Conservation (phyloP, 2,113 vertebrate species). For the Spea multiplicata region DNA sequence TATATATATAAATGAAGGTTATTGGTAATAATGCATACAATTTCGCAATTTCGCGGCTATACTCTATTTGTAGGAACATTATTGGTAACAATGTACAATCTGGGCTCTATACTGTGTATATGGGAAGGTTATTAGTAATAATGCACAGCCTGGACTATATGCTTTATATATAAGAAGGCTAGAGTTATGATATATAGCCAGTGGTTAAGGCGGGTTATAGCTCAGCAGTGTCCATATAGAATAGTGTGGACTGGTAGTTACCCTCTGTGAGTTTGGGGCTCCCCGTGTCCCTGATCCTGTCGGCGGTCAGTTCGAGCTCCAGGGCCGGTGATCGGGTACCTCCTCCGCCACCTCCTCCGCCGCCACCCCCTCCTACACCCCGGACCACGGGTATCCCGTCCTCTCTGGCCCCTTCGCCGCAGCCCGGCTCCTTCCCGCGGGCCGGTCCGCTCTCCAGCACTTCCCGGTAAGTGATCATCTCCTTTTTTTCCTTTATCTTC, state of each 20-base stretch:
- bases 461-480: constrained; percentile 93
- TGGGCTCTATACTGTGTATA: too few species aligned
- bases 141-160: not conserved
- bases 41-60: too few species aligned
- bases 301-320: constrained; percentile 86
- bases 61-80: too few species aligned
- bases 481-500: constrained; percentile 97
- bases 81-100: too few species aligned
- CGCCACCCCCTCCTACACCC: constrained; percentile 65
- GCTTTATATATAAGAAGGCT: not conserved
- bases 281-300: constrained; percentile 79
- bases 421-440: constrained; percentile 74
- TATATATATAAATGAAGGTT: too few species aligned
- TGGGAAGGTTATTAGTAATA: too few species aligned
- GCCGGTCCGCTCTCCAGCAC: constrained; percentile 90
- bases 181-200: too few species aligned
- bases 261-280: constrained; percentile 93
- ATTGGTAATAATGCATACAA: too few species aligned
- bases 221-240: too few species aligned
- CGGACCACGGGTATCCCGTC: constrained; percentile 74
- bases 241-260: constrained; percentile 57
- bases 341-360: constrained; percentile 56
- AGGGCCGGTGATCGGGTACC: constrained; percentile 77
- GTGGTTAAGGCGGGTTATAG: too few species aligned
- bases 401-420: constrained; percentile 75